These are phyloP conservation scores for Eidolon dupreanum DNA, from an alignment of 2,797 vertebrate genomes.

Conservation along the genomic window DNA sequence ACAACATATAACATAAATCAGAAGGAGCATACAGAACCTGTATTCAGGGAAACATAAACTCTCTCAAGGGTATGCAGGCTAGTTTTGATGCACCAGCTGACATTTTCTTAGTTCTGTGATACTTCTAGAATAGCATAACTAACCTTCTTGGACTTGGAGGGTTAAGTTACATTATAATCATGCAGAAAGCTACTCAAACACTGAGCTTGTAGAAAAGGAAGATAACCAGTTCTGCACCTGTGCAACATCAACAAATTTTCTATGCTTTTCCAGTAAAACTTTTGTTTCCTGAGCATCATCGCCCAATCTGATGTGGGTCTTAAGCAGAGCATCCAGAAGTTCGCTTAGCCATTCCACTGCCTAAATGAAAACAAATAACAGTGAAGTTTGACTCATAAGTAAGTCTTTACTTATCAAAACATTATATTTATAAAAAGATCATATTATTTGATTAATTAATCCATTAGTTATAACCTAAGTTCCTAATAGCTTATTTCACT, in stretches of 20 bases:
- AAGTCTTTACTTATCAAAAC: background rate
- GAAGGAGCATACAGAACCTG: conserved; percentile 15
- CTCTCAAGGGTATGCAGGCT: conserved; percentile 24
- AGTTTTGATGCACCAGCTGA: conserved; percentile 6
- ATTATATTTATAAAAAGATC: background rate
- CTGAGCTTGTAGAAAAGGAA: conserved; percentile 63
- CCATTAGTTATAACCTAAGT: background rate
- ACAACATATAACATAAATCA: background rate
- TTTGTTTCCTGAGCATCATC: conserved; percentile 96
- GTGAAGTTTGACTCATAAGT: background rate
- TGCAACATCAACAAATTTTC: conserved; percentile 98
- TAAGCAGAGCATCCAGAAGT: conserved; percentile 95
- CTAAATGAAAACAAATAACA: conserved; percentile 75
- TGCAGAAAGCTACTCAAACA: conserved; percentile 60
- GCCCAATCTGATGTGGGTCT: conserved; percentile 95
- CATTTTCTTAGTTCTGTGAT: conserved; percentile 31
- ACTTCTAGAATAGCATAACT: conserved; percentile 59
- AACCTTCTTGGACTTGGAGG: conserved; percentile 52
- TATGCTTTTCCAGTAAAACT: conserved; percentile 97
- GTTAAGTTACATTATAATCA: conserved; percentile 60
- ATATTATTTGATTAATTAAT: background rate
- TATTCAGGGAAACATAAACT: background rate
- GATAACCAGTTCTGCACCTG: conserved; percentile 88
- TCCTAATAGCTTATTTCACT: conserved; percentile 41
- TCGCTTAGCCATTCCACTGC: conserved; percentile 98